Percentiles rank a stretch among this genome's conserved stretches.
phyloP scores from a whole-genome alignment of 2,797 vertebrate genomes.

The Phoxinus dragarum region DNA sequence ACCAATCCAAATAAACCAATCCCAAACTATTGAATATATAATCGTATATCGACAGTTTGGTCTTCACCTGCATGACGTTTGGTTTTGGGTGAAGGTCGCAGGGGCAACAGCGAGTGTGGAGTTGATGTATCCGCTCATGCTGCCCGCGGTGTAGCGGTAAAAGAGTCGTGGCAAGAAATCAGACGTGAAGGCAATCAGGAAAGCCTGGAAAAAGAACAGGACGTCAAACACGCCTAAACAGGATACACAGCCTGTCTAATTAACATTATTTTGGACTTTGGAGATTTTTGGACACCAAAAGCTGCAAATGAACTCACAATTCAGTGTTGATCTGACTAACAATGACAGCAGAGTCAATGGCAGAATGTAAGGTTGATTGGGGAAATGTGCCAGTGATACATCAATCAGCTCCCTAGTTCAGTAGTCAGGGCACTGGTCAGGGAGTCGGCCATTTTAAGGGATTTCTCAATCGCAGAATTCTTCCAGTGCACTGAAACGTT shows the following conservation, averaged over 20 bases:
- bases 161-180: conserved; percentile 80
- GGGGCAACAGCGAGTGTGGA: conserved; percentile 79
- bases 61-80: conserved; percentile 77
- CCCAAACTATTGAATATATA: background rate
- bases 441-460: background rate
- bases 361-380: background rate
- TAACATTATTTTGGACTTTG: conserved; percentile 20
- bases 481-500: too few species aligned
- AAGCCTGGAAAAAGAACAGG: conserved; percentile 72
- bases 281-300: background rate
- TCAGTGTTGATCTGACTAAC: background rate
- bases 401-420: background rate
- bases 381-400: background rate
- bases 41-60: background rate
- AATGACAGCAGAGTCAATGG: background rate
- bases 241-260: conserved; percentile 12
- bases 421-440: too few species aligned
- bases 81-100: conserved; percentile 65
- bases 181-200: conserved; percentile 82
- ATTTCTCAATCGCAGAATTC: too few species aligned
- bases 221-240: conserved; percentile 16
- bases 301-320: background rate
- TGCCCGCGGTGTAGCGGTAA: conserved; percentile 75
- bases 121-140: conserved; percentile 75
- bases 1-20: background rate